Evolutionary conservation across 2,888 invertebrate species (phyloP).

Genomic region (Rhyacophila evoluta): DNA sequence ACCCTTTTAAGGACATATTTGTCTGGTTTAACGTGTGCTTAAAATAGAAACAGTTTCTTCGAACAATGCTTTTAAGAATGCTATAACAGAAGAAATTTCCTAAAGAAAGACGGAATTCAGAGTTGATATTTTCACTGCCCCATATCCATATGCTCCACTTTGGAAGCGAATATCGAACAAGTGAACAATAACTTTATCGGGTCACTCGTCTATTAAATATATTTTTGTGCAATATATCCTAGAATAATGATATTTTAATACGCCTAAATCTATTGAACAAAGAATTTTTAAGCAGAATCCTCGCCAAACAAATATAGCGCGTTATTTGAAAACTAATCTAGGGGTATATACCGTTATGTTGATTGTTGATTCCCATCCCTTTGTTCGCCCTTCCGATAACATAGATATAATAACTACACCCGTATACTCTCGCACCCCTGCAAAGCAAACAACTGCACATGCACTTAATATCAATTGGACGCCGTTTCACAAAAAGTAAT

Average conservation of each 20-base stretch:
- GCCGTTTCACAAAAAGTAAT: too few relatives aligned
- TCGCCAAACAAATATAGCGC: neutral
- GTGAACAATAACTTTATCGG: too few relatives aligned
- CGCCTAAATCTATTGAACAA: neutral
- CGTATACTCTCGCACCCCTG: constrained; percentile 27
- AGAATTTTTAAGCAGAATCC: neutral
- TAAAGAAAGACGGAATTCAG: too few relatives aligned
- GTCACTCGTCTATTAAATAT: too few relatives aligned
- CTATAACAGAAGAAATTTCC: too few relatives aligned
- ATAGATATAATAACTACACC: constrained; percentile 43
- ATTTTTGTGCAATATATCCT: too few relatives aligned
- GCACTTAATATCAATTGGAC: constrained; percentile 48
- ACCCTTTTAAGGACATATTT: neutral
- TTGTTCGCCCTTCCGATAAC: constrained; percentile 36
- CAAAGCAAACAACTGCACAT: constrained; percentile 41
- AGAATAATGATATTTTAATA: too few relatives aligned
- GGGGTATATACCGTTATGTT: neutral
- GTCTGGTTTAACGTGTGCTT: neutral
- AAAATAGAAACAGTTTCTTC: neutral
- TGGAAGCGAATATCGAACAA: too few relatives aligned
- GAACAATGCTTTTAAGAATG: too few relatives aligned
- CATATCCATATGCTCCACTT: too few relatives aligned
- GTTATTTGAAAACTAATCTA: neutral
- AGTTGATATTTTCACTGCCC: too few relatives aligned
- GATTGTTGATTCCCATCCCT: constrained; percentile 12